Conservation (phyloP, 2,113 vertebrate genomes). For the Aleadryas rufinucha region DNA sequence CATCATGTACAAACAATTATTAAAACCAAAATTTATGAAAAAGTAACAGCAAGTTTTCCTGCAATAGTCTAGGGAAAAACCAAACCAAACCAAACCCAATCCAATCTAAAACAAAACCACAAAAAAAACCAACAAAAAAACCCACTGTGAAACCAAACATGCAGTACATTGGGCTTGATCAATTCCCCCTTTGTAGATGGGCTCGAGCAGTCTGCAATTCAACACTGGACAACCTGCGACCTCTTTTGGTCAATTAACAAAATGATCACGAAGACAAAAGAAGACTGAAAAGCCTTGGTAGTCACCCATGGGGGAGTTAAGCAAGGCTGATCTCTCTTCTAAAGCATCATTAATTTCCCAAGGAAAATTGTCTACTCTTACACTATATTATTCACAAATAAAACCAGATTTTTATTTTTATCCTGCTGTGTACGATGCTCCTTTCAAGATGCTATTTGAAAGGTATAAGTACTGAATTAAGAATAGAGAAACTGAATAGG, state of each 20-base stretch:
- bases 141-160: not conserved
- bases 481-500: not conserved
- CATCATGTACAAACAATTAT: not conserved
- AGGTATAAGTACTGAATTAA: not conserved
- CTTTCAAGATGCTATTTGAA: not conserved
- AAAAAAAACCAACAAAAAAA: not conserved
- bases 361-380: not conserved
- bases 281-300: not conserved
- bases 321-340: not conserved
- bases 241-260: slow-evolving; percentile 61
- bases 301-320: not conserved
- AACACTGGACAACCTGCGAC: slow-evolving; percentile 65
- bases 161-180: not conserved
- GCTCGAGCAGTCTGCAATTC: not conserved
- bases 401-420: not conserved
- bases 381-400: not conserved
- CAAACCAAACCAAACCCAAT: no score
- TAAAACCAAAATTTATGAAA: not conserved
- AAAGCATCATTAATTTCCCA: not conserved
- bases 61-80: not conserved
- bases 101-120: not conserved
- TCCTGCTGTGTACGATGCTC: rapidly evolving
- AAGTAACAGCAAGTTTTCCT: not conserved
- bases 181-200: not conserved
- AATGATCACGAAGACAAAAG: not conserved